Percentiles rank a stretch among this genome's conserved stretches.
phyloP scores from a whole-genome alignment of 1,140 invertebrate species.

The Kradibia gibbosae region DNA sequence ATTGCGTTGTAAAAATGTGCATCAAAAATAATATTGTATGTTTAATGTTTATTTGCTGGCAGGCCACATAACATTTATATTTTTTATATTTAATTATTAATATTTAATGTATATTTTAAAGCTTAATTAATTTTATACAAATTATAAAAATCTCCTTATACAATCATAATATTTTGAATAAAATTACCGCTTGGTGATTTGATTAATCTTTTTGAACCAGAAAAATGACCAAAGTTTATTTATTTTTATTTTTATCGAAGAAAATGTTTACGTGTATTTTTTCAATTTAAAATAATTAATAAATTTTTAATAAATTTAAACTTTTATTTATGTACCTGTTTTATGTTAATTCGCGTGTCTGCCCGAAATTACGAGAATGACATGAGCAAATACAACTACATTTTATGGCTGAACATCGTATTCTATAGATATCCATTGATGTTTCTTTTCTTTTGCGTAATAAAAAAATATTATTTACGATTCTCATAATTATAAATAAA shows the following conservation, averaged over 20 bases:
- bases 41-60: not conserved
- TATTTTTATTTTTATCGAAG: too few relatives aligned
- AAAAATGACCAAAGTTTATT: too few relatives aligned
- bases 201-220: not conserved
- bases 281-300: too few relatives aligned
- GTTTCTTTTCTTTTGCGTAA: not conserved
- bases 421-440: slow-evolving; percentile 14
- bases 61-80: not conserved
- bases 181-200: slow-evolving; percentile 6
- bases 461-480: not conserved
- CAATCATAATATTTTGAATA: not conserved
- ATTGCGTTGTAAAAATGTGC: slow-evolving; percentile 44
- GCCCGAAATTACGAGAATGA: slow-evolving; percentile 6
- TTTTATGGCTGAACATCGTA: slow-evolving; percentile 24
- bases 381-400: slow-evolving; percentile 36
- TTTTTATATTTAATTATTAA: not conserved
- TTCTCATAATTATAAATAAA: too few relatives aligned
- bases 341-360: too few relatives aligned
- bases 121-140: not conserved
- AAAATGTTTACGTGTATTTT: too few relatives aligned
- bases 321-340: too few relatives aligned
- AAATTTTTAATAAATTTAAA: too few relatives aligned
- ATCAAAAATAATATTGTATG: slow-evolving; percentile 12
- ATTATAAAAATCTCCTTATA: slow-evolving; percentile 6
- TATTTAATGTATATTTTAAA: not conserved